A percentile compares a stretch with the other conserved stretches of the same genome.
These are phyloP conservation scores for Ciconia stormi DNA, from an alignment of 2,113 vertebrate species.

Conservation along the genomic window DNA sequence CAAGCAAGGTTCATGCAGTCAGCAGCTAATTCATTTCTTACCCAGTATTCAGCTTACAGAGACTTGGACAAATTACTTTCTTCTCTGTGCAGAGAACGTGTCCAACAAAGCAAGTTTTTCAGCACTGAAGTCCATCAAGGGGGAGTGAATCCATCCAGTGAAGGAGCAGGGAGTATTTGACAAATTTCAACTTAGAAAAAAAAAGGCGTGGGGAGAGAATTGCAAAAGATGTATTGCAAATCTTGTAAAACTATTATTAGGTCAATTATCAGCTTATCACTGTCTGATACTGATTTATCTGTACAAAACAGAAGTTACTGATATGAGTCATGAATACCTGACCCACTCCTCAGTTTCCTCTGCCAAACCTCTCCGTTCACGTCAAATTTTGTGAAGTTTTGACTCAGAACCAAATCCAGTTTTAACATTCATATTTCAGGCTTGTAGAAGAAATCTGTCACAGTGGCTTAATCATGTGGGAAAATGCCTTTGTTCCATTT, in stretches of 20 bases:
- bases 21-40: neutral
- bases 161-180: neutral
- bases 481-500: neutral
- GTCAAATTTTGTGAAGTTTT: neutral
- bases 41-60: neutral
- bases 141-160: neutral
- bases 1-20: neutral
- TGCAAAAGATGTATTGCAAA: neutral
- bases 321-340: neutral
- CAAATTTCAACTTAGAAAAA: neutral
- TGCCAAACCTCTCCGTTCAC: neutral
- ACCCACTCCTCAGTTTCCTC: neutral
- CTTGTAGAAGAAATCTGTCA: neutral
- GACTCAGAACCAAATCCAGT: neutral
- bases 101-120: neutral
- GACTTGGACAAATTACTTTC: neutral
- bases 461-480: neutral
- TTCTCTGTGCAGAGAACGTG: neutral
- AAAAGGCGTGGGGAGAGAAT: fast-evolving
- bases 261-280: neutral
- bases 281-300: neutral
- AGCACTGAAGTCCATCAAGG: neutral
- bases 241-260: neutral
- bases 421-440: neutral
- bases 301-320: neutral